phyloP scores from a whole-genome alignment of 2,113 vertebrate genomes.

The Dipodomys merriami region DNA sequence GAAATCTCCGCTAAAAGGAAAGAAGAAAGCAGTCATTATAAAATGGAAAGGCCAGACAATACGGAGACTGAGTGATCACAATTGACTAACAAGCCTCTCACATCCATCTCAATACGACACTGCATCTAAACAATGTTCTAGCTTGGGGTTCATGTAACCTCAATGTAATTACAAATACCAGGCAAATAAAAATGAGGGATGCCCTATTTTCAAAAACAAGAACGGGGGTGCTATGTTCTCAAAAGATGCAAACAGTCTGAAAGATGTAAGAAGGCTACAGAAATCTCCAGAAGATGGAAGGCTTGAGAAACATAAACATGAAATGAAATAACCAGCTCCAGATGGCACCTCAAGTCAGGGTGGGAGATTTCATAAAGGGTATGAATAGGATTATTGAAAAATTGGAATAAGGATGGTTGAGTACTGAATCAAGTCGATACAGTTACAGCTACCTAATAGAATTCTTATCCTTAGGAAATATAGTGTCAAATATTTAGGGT shows the following conservation, averaged over 20 bases:
- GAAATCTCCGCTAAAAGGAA: not conserved
- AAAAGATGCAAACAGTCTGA: not conserved
- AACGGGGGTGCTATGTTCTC: not conserved
- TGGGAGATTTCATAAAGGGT: not conserved
- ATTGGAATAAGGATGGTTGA: not conserved
- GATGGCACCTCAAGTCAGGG: not conserved
- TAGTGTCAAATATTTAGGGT: not conserved
- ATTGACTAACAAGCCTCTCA: not conserved
- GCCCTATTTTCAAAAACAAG: not conserved
- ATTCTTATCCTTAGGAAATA: not conserved
- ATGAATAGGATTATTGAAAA: not conserved
- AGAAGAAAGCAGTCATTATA: not conserved
- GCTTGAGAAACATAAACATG: not conserved
- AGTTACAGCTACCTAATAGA: not conserved
- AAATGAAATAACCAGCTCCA: not conserved
- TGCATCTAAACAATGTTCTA: not conserved
- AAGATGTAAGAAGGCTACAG: not conserved
- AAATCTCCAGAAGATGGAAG: not conserved
- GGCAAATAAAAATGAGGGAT: not conserved
- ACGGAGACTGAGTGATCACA: not conserved
- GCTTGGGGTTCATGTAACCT: not conserved
- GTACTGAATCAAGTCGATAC: not conserved
- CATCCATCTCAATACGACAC: not conserved
- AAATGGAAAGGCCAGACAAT: not conserved
- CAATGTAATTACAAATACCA: not conserved